Evolutionary conservation across 2,113 vertebrate genomes (phyloP).

Genomic region (Tychaedon coryphoeus): DNA sequence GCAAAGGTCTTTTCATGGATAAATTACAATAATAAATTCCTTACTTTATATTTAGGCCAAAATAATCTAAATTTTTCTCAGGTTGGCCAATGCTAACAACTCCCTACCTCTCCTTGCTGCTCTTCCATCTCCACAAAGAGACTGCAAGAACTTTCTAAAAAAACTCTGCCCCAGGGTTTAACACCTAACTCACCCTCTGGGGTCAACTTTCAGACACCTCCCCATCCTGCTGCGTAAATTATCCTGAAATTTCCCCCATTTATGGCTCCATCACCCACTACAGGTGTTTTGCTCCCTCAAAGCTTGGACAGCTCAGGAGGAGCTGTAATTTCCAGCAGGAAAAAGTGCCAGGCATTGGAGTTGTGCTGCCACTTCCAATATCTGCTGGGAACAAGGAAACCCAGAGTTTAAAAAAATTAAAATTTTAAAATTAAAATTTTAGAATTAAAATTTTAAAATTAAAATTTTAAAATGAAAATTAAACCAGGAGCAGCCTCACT

Average conservation of each 20-base stretch:
- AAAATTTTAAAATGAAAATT: not conserved
- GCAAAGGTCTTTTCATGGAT: not conserved
- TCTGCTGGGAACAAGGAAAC: not conserved
- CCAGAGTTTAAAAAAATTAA: not conserved
- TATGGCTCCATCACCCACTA: not conserved
- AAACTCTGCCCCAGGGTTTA: not conserved
- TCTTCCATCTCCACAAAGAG: not conserved
- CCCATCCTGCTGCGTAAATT: not conserved
- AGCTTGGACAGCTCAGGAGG: not conserved
- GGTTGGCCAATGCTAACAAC: not conserved
- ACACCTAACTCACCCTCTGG: not conserved
- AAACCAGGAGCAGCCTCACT: not conserved
- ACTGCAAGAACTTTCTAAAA: not conserved
- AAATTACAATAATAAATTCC: not conserved
- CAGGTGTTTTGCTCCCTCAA: not conserved
- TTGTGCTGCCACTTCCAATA: accelerated
- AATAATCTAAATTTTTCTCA: not conserved
- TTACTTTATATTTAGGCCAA: not conserved
- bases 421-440: not conserved
- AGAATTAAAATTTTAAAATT: no score
- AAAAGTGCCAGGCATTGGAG: not conserved
- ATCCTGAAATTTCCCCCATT: not conserved
- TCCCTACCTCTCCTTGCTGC: not conserved
- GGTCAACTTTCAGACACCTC: not conserved
- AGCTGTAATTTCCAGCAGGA: not conserved